phyloP scores from a whole-genome alignment of 2,113 vertebrate species.

The Hylia prasina region DNA sequence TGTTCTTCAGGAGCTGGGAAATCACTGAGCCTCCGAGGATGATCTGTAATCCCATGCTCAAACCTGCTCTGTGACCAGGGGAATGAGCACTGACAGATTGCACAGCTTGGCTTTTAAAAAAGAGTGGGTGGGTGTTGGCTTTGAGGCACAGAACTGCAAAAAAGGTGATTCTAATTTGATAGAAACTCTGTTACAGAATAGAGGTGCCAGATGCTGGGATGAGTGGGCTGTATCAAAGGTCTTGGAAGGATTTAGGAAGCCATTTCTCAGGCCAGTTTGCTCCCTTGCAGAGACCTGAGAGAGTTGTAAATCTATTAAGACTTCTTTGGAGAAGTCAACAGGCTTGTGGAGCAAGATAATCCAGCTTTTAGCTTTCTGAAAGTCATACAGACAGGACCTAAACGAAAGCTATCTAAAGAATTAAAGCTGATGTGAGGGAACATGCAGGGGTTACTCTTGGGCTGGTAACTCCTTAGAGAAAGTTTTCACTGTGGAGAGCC shows the following conservation, averaged over 20 bases:
- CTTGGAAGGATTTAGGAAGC: conserved; percentile 21
- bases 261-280: neutral
- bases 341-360: neutral
- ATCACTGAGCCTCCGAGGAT: neutral
- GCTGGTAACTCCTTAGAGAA: neutral
- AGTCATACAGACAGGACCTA: neutral
- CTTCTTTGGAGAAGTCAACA: conserved; percentile 10
- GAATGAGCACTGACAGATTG: neutral
- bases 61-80: neutral
- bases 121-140: neutral
- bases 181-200: neutral
- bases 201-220: neutral
- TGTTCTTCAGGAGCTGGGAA: neutral
- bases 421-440: neutral
- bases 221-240: neutral
- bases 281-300: neutral
- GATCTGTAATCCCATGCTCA: neutral
- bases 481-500: neutral
- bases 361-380: neutral
- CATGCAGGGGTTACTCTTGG: neutral
- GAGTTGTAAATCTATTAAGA: neutral
- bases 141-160: neutral
- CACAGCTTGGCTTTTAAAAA: neutral
- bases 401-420: neutral
- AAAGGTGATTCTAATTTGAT: neutral